Base-by-base conservation (phyloP, 2,888 invertebrate species). In the Timema podura region DNA sequence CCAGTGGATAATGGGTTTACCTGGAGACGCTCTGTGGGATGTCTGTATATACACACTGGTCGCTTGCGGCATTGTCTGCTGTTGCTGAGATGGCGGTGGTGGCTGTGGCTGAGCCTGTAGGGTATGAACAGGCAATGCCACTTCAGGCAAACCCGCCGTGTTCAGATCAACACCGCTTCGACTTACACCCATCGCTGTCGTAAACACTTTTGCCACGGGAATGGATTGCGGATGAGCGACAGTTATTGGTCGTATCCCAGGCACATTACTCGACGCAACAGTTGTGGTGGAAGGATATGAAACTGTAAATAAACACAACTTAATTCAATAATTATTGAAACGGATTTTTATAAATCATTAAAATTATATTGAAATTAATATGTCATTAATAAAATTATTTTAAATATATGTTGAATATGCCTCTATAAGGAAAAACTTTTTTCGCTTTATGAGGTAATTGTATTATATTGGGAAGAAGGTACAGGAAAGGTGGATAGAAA, bases 191-290 rank as follows among this genome's bases (percentile, higher is more conserved):
- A 70, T 68, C 13, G 70, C 57, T 68, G 70, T 71, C 11, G 73
- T 70, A 47, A 67, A 72, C 15, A 75, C 75, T 71, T 73, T 75
- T 5, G 73, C 75, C 70, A 74, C 75, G 45, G 73, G 72, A 16
- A 73, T 67, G 57, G 74, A 65, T 47, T 74, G 72, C n/a, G 74
- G 64, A 9, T 74, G 61, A 11, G 73, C 65, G 8, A 74, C 70
- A 7, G 75, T 68, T 9, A 74, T 59, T 30, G 74, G 68, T 8
- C 72, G 70, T 11, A 70, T 61, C 13, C 59, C 64, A 2, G 71
- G 48, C 48, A 71, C 65, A 13, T n/a, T 68, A 49, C 67, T 68
- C 15, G 69, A 48, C 7, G 69, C 67, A 57, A 69, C 47, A 7
- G 73, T 70, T 6, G 70, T 69, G 0, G 68, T 68, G 1, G 71